Conservation (phyloP, 2,113 vertebrate genomes). For the Vicugna pacos region DNA sequence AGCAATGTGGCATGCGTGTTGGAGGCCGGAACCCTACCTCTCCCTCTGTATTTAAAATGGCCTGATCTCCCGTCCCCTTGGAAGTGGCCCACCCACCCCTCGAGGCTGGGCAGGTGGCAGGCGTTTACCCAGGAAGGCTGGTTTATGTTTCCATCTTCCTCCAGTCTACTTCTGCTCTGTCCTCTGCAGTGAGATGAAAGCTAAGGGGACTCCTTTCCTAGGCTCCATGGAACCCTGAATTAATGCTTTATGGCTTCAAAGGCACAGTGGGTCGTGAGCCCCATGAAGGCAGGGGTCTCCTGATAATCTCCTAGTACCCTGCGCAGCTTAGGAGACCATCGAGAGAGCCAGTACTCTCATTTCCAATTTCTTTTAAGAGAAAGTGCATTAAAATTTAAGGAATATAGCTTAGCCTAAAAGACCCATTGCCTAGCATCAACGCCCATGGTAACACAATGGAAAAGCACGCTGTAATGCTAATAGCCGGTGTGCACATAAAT, state of each 20-base stretch:
- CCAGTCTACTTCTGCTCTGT: not conserved
- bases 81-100: not conserved
- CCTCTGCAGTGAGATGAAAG: not conserved
- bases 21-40: not conserved
- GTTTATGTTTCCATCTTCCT: not conserved
- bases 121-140: not conserved
- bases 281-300: not conserved
- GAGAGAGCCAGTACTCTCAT: not conserved
- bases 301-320: not conserved
- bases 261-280: not conserved
- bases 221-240: not conserved
- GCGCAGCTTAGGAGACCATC: not conserved
- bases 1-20: rapidly evolving
- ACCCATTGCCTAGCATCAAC: not conserved
- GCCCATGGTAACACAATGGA: rapidly evolving
- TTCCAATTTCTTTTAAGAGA: not conserved
- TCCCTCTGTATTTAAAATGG: not conserved
- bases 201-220: not conserved
- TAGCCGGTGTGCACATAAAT: not conserved
- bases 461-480: not conserved
- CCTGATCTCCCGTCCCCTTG: not conserved
- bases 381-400: not conserved
- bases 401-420: not conserved
- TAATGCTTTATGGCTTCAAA: not conserved
- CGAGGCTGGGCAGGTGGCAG: not conserved